Evolutionary conservation across 2,888 invertebrate genomes (phyloP), one percentile per base, ranked within the genome.

Genomic region (Trachelus iudaicus): DNA sequence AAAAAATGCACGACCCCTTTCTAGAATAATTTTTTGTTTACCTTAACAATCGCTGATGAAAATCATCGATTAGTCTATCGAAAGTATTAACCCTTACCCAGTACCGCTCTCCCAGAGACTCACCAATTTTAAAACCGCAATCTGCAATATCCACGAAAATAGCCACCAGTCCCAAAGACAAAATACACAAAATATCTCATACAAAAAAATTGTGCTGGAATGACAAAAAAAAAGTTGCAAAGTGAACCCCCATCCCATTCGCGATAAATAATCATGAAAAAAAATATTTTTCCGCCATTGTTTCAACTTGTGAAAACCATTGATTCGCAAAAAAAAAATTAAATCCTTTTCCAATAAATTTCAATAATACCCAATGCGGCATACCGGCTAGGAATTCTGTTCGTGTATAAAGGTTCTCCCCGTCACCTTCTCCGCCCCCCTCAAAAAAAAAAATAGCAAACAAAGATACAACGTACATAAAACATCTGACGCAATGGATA

Each of bases 1-100:
- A 83, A 84, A 85, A 86, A 86, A 86, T 85, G 83, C 83, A 75
- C 75, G 77, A 78, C 69, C 82, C 81, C 80, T 80, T 81, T 78
- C 13, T 75, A 35, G 74, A 78, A 83, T 84, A 85, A 85, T 35
- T 78, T 75, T 75, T 73, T 33, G n/a, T 74, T 73, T 40, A 73
- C 69, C 56, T 68, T 15, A 34, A 0, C 76, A 12, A 3, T 35
- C 35, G 12, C 35, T 0, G 56, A 56, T 13, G 69, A 6, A 74
- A 77, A 56, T 77, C 69, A 56, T 77, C n/a, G 69, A 35, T 69
- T 56, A 31, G 11, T 73, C n/a, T 74, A 77, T 75, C 35, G 35
- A 1, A n/a, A 34, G 34, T 3, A 31, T 33, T 33, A 6, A 33
- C 12, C 71, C 71, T 71, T 71, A 2, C 56, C 56, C 23, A 56